phyloP scores from a whole-genome alignment of 1,140 invertebrate species.

The Cydia pomonella region DNA sequence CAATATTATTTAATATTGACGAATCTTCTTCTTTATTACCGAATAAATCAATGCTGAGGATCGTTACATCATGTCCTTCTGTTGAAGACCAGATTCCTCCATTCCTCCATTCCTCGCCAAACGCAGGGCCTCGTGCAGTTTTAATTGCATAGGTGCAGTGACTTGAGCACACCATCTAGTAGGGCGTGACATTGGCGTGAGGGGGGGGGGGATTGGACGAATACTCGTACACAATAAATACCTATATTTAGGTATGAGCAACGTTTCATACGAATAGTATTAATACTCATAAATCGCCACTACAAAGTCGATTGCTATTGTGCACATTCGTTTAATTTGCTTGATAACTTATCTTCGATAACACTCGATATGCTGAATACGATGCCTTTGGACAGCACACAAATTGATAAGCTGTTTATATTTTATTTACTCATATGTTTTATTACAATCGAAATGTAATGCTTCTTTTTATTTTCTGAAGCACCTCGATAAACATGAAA shows the following conservation, averaged over 20 bases:
- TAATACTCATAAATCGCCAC: neutral
- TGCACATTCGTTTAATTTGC: conserved; percentile 9
- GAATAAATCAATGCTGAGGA: too few species aligned
- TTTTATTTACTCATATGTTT: neutral
- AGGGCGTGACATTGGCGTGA: too few species aligned
- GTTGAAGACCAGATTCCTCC: too few species aligned
- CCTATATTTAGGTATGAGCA: neutral
- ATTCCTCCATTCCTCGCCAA: too few species aligned
- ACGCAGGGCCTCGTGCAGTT: too few species aligned
- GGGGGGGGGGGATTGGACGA: too few species aligned
- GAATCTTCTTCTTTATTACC: too few species aligned
- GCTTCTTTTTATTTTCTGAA: neutral
- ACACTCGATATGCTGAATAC: neutral
- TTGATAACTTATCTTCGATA: neutral
- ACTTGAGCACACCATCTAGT: too few species aligned
- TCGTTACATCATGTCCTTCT: too few species aligned
- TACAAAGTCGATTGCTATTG: neutral
- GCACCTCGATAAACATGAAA: neutral
- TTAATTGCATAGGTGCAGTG: too few species aligned
- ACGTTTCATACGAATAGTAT: neutral
- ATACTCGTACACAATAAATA: too few species aligned
- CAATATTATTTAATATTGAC: too few species aligned
- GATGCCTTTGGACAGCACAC: neutral
- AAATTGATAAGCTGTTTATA: conserved; percentile 12
- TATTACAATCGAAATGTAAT: neutral